Evolutionary conservation across 2,888 invertebrate genomes (phyloP).

Genomic region (Sphecodes monilicornis): DNA sequence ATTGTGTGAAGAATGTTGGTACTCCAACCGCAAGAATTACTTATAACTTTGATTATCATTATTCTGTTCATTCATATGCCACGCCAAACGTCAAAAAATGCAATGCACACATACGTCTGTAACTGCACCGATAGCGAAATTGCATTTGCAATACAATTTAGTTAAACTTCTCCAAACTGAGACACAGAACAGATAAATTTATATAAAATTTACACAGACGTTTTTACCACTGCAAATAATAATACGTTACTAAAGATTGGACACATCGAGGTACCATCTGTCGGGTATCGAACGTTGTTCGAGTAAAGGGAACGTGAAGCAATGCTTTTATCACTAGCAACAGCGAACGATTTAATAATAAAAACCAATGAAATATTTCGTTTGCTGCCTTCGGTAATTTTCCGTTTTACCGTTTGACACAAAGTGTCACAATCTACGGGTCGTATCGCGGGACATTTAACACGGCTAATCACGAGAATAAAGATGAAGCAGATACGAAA

Average conservation of each 20-base stretch:
- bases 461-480: constrained; percentile 66
- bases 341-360: constrained; percentile 42
- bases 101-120: too few species aligned
- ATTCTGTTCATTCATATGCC: too few species aligned
- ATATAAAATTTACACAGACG: neutral
- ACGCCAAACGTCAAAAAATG: too few species aligned
- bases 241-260: neutral
- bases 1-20: too few species aligned
- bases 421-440: constrained; percentile 48
- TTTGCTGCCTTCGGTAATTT: constrained; percentile 27
- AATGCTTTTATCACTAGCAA: constrained; percentile 26
- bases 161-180: neutral
- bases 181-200: neutral
- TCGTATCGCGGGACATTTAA: constrained; percentile 61
- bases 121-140: neutral
- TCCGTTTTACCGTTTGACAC: constrained; percentile 42
- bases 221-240: constrained; percentile 2
- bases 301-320: neutral
- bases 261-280: constrained; percentile 14
- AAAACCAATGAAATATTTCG: constrained; percentile 35
- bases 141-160: neutral
- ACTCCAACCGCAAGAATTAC: too few species aligned
- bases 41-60: too few species aligned
- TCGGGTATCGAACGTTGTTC: constrained; percentile 11
- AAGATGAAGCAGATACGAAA: constrained; percentile 66